phyloP scores from a whole-genome alignment of 2,888 invertebrate genomes.

The Brenthis daphne region DNA sequence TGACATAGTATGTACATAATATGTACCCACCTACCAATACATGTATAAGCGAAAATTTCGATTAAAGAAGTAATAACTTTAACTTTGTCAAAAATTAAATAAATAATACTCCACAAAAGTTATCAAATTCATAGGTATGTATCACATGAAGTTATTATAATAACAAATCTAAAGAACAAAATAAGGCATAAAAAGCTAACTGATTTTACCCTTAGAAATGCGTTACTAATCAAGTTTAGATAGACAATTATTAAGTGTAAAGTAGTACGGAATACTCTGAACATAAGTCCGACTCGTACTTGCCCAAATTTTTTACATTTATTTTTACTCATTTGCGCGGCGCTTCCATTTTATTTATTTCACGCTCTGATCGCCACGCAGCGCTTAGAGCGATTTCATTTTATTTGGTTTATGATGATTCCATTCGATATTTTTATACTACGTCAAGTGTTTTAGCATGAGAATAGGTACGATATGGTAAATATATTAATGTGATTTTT shows the following conservation, averaged over 20 bases:
- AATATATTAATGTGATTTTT: no score
- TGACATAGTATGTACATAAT: no score
- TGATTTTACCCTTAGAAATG: neutral
- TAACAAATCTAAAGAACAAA: no score
- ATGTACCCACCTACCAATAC: no score
- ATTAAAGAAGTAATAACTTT: no score
- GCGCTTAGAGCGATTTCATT: slow-evolving; percentile 66
- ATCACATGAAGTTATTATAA: no score
- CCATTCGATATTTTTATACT: slow-evolving; percentile 40
- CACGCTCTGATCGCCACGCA: slow-evolving; percentile 70
- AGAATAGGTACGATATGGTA: slow-evolving; percentile 8
- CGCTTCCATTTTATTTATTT: slow-evolving; percentile 77
- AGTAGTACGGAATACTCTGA: slow-evolving; percentile 1
- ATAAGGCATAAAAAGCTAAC: neutral
- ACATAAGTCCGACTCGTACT: neutral
- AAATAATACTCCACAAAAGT: no score
- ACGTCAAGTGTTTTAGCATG: slow-evolving; percentile 30
- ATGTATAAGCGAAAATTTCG: no score
- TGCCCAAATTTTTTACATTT: slow-evolving; percentile 46
- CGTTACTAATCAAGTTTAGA: neutral
- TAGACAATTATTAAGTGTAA: neutral
- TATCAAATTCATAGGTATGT: no score
- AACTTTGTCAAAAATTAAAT: no score
- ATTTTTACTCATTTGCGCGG: slow-evolving; percentile 58
- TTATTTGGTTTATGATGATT: slow-evolving; percentile 57